These are phyloP conservation scores for Sceloporus tristichus DNA, from an alignment of 2,113 vertebrate species.

Conservation along the genomic window DNA sequence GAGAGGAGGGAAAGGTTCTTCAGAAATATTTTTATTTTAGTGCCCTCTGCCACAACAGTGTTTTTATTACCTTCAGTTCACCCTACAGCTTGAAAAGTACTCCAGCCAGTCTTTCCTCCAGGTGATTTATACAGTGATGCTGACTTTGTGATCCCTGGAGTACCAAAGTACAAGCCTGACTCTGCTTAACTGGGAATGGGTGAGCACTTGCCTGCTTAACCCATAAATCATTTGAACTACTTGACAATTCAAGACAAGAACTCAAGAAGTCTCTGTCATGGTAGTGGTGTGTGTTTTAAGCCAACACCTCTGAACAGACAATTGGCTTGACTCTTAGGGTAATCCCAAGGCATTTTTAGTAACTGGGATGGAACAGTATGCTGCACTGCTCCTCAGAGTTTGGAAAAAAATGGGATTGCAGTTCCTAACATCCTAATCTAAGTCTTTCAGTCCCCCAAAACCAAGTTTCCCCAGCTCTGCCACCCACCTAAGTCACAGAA, in stretches of 20 bases:
- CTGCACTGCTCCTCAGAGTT: not conserved
- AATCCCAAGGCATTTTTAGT: not conserved
- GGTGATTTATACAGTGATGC: rapidly evolving
- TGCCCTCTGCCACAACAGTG: not conserved
- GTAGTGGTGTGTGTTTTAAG: not conserved
- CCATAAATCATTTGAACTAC: not conserved
- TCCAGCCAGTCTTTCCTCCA: not conserved
- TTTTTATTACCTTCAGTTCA: not conserved
- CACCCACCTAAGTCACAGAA: too few species aligned
- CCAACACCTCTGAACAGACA: not conserved
- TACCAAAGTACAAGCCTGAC: not conserved
- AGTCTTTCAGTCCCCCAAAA: too few species aligned
- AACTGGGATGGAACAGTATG: not conserved
- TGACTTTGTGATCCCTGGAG: not conserved
- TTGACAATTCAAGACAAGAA: not conserved
- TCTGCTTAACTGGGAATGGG: not conserved
- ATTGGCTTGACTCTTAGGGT: not conserved
- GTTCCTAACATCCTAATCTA: too few species aligned
- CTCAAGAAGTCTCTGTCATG: not conserved
- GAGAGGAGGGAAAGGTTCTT: not conserved
- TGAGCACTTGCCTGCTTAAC: not conserved
- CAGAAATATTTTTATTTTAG: not conserved
- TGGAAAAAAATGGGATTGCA: too few species aligned
- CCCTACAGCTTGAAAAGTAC: slow-evolving; percentile 7
- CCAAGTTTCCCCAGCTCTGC: too few species aligned